These are phyloP conservation scores for Agriotes lineatus DNA, from an alignment of 2,888 invertebrate genomes.

Conservation along the genomic window DNA sequence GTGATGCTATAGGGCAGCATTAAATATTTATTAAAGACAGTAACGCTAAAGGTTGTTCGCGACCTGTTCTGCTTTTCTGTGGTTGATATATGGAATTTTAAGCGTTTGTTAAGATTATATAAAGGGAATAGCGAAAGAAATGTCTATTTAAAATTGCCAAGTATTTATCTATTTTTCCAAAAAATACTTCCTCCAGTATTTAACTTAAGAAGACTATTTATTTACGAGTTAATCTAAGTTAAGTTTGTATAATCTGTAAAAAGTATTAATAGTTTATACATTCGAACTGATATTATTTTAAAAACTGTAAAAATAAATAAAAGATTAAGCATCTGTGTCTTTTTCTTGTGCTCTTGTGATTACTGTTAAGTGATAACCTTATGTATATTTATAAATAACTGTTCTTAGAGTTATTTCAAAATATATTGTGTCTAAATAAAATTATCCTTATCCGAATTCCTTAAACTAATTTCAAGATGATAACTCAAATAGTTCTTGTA, in stretches of 20 bases:
- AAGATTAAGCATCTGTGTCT: constrained; percentile 4
- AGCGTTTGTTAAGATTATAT: neutral
- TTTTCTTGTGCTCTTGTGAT: too few species aligned
- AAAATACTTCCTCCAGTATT: constrained; percentile 36
- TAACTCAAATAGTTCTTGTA: too few species aligned
- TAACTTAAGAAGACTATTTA: constrained; percentile 25
- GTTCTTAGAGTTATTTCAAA: too few species aligned
- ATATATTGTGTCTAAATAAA: too few species aligned
- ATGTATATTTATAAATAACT: too few species aligned
- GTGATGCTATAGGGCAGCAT: too few species aligned
- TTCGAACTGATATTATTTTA: constrained; percentile 38
- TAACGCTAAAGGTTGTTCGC: too few species aligned
- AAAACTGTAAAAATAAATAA: constrained; percentile 31
- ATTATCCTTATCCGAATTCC: too few species aligned
- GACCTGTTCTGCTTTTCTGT: constrained; percentile 18
- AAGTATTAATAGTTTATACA: constrained; percentile 39
- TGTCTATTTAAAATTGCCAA: constrained; percentile 18
- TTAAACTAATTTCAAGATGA: too few species aligned
- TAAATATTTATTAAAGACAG: too few species aligned
- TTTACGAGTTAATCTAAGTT: constrained; percentile 25
- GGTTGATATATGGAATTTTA: neutral
- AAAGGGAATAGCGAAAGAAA: neutral
- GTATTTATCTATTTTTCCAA: constrained; percentile 31
- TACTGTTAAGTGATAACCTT: too few species aligned
- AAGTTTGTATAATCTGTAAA: constrained; percentile 31